These are phyloP conservation scores for Drosophila rubida DNA, from an alignment of 2,888 invertebrate species.

Conservation along the genomic window DNA sequence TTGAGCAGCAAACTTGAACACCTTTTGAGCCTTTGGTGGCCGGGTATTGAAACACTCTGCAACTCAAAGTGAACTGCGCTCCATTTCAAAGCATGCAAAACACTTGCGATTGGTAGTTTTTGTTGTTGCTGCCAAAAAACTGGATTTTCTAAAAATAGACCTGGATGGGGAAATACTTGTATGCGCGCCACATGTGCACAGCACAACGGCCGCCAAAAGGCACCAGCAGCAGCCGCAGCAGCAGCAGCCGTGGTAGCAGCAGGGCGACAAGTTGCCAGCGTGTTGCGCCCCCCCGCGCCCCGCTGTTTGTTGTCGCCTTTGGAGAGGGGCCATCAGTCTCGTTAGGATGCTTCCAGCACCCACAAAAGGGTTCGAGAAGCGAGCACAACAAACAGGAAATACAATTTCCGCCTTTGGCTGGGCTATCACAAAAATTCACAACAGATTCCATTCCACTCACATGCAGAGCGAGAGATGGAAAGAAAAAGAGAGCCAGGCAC, in stretches of 20 bases:
- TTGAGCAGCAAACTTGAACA: neutral
- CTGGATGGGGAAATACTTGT: conserved; percentile 80
- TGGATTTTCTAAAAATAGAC: conserved; percentile 84
- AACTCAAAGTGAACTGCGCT: conserved; percentile 27
- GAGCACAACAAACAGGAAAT: conserved; percentile 52
- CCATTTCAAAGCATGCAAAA: conserved; percentile 61
- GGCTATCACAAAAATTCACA: conserved; percentile 20
- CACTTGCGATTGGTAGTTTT: conserved; percentile 28
- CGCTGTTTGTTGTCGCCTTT: neutral
- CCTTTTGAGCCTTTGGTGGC: neutral
- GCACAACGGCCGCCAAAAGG: conserved; percentile 67
- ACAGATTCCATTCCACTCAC: conserved; percentile 27
- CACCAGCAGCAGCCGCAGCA: conserved; percentile 27
- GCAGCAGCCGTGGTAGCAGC: neutral
- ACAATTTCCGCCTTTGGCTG: conserved; percentile 58
- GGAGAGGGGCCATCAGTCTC: conserved; percentile 13
- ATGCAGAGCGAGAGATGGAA: neutral
- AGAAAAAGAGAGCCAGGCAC: conserved; percentile 14
- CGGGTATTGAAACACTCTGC: conserved; percentile 5
- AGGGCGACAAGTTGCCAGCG: conserved; percentile 13
- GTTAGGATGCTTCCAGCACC: conserved; percentile 13
- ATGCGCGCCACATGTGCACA: conserved; percentile 78
- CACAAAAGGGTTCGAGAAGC: conserved; percentile 33
- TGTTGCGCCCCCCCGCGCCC: neutral
- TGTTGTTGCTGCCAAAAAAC: conserved; percentile 77